phyloP scores from a whole-genome alignment of 2,888 invertebrate species.

The Gastrophysa polygoni region DNA sequence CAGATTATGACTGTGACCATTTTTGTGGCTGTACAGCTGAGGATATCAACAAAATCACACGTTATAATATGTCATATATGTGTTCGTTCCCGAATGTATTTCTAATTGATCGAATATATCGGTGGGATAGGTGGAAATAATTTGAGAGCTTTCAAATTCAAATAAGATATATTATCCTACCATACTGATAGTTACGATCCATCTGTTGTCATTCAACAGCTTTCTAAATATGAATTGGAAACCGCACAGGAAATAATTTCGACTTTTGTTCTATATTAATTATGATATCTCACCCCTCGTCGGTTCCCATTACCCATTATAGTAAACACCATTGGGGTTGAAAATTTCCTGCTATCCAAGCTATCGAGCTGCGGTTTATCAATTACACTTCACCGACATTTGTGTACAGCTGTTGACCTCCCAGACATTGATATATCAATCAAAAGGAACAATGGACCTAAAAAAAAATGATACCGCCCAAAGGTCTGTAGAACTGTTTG shows the following conservation, averaged over 20 bases:
- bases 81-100: no score
- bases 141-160: no score
- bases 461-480: not conserved
- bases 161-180: not conserved
- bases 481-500: conserved; percentile 15
- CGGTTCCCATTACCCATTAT: conserved; percentile 16
- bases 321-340: conserved; percentile 31
- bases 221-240: conserved; percentile 9
- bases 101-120: no score
- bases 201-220: not conserved
- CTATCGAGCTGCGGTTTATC: conserved; percentile 34
- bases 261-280: conserved; percentile 40
- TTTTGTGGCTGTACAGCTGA: not conserved
- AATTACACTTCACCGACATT: conserved; percentile 35
- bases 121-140: no score
- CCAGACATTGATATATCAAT: conserved; percentile 45
- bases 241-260: conserved; percentile 43
- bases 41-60: no score
- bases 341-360: conserved; percentile 27
- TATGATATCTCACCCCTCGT: conserved; percentile 38
- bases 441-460: conserved; percentile 12
- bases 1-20: not conserved
- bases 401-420: conserved; percentile 36
- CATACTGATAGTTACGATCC: not conserved
- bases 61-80: no score